Evolutionary conservation across 2,888 invertebrate genomes (phyloP).

Genomic region (Lycaena phlaeas): DNA sequence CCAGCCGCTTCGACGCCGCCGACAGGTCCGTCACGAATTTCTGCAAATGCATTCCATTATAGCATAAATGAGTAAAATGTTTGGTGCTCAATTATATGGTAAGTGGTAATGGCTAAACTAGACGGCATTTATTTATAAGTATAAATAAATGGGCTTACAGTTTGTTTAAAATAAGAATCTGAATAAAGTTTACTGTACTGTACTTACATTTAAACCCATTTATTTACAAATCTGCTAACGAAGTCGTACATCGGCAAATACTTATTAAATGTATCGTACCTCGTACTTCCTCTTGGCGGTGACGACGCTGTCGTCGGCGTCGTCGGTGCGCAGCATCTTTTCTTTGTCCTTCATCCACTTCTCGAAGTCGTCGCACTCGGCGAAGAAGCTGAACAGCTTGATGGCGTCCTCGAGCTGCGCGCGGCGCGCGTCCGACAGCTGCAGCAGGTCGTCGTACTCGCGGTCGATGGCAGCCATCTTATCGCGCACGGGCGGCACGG

Average conservation of each 20-base stretch:
- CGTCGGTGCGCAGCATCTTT: constrained; percentile 85
- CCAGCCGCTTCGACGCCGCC: constrained; percentile 92
- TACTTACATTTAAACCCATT: too few species aligned
- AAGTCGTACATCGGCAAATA: too few species aligned
- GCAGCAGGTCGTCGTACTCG: constrained; percentile 85
- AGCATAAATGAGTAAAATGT: too few species aligned
- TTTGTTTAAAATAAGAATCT: too few species aligned
- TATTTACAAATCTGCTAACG: too few species aligned
- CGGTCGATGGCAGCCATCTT: constrained; percentile 84
- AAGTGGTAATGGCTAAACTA: too few species aligned
- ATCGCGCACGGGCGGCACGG: constrained; percentile 37
- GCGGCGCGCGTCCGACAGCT: constrained; percentile 85
- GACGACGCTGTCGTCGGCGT: constrained; percentile 90
- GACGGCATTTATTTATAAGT: too few species aligned
- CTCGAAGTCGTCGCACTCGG: constrained; percentile 98
- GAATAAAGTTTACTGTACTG: too few species aligned
- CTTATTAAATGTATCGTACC: constrained; percentile 58
- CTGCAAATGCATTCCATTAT: too few species aligned
- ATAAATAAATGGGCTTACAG: too few species aligned
- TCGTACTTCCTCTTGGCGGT: constrained; percentile 96
- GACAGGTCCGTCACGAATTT: constrained; percentile 96
- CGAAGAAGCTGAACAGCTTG: constrained; percentile 92
- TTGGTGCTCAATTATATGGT: too few species aligned
- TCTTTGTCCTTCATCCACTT: constrained; percentile 98
- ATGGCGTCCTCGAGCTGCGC: constrained; percentile 93